Evolutionary conservation across 1,140 invertebrate genomes (phyloP).

Genomic region (Alviniconcha marisindica): DNA sequence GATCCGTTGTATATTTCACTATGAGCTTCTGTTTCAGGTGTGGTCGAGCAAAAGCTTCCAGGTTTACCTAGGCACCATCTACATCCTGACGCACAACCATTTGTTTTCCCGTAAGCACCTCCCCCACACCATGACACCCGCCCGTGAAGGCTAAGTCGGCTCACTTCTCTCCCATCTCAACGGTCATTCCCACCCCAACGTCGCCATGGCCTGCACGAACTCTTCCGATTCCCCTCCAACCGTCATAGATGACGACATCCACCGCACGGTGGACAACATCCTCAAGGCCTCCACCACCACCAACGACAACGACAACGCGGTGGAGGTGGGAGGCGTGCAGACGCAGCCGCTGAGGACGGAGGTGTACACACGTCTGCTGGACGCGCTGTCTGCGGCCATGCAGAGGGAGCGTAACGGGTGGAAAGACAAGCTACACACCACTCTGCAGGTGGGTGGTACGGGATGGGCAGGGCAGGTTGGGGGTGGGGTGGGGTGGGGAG

Average conservation of each 20-base stretch:
- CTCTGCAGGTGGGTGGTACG: conserved; percentile 40
- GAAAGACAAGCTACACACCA: conserved; percentile 53
- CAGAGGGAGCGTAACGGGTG: conserved; percentile 58
- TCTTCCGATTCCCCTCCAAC: neutral
- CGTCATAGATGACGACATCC: conserved; percentile 56
- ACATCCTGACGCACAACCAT: too few relatives aligned
- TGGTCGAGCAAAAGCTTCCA: too few relatives aligned
- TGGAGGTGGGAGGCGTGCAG: too few relatives aligned
- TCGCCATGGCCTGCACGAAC: neutral
- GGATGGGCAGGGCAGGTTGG: neutral
- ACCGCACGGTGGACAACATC: conserved; percentile 49
- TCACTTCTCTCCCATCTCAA: too few relatives aligned
- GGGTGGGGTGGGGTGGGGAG: neutral
- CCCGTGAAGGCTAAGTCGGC: too few relatives aligned
- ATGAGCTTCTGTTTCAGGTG: too few relatives aligned
- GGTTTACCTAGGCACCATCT: too few relatives aligned
- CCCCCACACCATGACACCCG: neutral
- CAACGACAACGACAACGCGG: neutral
- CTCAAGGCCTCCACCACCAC: conserved; percentile 40
- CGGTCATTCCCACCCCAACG: too few relatives aligned
- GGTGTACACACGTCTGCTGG: neutral
- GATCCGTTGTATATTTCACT: too few relatives aligned
- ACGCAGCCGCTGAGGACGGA: neutral
- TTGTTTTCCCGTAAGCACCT: neutral
- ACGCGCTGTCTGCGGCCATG: conserved; percentile 21